phyloP scores from a whole-genome alignment of 2,888 invertebrate species.

The Agapostemon virescens region DNA sequence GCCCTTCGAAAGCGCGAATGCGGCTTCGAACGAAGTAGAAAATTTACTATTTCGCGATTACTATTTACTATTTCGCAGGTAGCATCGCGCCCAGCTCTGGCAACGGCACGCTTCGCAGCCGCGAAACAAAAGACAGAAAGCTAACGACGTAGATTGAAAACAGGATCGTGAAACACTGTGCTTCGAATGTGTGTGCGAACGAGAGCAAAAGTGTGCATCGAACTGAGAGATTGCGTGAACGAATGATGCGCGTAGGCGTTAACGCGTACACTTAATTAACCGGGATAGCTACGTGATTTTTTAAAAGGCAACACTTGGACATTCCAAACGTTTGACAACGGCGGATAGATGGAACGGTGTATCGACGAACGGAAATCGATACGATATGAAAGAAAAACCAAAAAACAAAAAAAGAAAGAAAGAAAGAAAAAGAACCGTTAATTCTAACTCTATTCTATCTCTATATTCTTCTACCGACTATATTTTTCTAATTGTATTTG shows the following conservation, averaged over 20 bases:
- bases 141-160: neutral
- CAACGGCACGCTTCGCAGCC: neutral
- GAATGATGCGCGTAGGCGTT: conserved; percentile 43
- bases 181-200: neutral
- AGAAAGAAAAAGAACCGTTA: conserved; percentile 66
- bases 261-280: conserved; percentile 52
- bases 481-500: conserved; percentile 81
- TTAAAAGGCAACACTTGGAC: conserved; percentile 67
- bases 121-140: neutral
- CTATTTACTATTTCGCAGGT: too few species aligned
- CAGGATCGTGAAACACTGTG: neutral
- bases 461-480: conserved; percentile 80
- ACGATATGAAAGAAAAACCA: conserved; percentile 52
- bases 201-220: neutral
- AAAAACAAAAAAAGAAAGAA: conserved; percentile 35
- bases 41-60: too few species aligned
- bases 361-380: conserved; percentile 66
- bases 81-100: too few species aligned
- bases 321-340: conserved; percentile 66
- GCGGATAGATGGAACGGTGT: conserved; percentile 35
- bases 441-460: conserved; percentile 80
- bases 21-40: too few species aligned
- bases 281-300: conserved; percentile 48
- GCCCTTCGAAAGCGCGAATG: too few species aligned
- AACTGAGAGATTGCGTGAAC: conserved; percentile 7